Conservation (phyloP, 2,888 invertebrate species). For the Phlogophora meticulosa region DNA sequence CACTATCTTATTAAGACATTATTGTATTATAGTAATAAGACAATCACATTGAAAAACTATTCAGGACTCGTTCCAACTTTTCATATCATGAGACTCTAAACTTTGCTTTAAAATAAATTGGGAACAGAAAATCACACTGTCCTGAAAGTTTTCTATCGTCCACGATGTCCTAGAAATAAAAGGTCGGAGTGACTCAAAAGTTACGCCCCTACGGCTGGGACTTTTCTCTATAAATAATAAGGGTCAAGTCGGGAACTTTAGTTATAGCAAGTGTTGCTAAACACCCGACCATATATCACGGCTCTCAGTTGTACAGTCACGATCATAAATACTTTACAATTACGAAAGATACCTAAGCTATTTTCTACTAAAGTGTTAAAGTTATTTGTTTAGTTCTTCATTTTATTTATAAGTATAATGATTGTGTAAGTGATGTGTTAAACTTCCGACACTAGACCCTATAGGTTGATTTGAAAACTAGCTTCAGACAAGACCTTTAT, state of each 20-base stretch:
- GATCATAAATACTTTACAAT: not conserved
- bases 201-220: constrained; percentile 35
- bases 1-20: not conserved
- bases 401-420: no score
- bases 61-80: constrained; percentile 47
- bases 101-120: constrained; percentile 57
- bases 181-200: constrained; percentile 53
- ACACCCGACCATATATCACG: constrained; percentile 44
- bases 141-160: constrained; percentile 51
- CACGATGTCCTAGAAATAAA: constrained; percentile 47
- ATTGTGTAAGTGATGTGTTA: no score
- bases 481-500: no score
- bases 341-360: no score
- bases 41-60: constrained; percentile 41
- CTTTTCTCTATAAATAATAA: constrained; percentile 60
- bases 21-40: constrained; percentile 4
- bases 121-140: constrained; percentile 55
- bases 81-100: constrained; percentile 41
- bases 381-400: no score
- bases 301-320: constrained; percentile 7
- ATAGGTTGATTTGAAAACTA: no score
- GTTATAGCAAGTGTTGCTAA: constrained; percentile 40
- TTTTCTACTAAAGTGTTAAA: no score
- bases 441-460: no score
- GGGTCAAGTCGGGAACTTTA: constrained; percentile 56